phyloP scores from a whole-genome alignment of 2,113 vertebrate species.

The Pelodiscus sinensis region DNA sequence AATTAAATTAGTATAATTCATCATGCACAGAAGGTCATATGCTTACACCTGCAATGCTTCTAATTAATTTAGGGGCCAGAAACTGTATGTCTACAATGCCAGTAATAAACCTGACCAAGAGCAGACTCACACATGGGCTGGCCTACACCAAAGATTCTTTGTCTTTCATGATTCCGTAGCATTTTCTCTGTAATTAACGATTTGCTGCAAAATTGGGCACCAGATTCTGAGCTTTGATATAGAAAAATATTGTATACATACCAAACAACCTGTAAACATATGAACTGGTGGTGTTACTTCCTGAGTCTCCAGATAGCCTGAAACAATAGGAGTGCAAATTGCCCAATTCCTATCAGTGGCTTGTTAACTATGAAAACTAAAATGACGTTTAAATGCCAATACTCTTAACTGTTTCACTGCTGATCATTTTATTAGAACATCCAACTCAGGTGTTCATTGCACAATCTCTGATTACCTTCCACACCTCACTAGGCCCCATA shows the following conservation, averaged over 20 bases:
- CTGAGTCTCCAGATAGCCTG: neutral
- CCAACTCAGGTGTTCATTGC: neutral
- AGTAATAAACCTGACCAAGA: neutral
- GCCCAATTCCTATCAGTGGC: neutral
- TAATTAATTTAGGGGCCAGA: neutral
- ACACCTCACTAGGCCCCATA: neutral
- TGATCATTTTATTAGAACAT: neutral
- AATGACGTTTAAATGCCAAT: neutral
- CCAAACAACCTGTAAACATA: neutral
- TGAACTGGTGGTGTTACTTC: neutral
- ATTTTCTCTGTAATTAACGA: neutral
- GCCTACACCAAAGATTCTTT: neutral
- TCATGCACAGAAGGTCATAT: neutral
- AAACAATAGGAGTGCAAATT: neutral
- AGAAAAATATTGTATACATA: neutral
- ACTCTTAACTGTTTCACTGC: neutral
- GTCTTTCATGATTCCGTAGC: neutral
- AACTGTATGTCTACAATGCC: neutral
- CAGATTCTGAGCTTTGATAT: neutral
- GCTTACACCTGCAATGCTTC: neutral
- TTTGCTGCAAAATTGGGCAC: neutral
- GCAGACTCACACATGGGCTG: neutral
- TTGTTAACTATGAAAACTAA: constrained; percentile 32
- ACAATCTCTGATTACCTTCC: neutral
- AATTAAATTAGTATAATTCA: neutral